Evolutionary conservation across 1,140 invertebrate genomes (phyloP), one percentile per base, ranked within the genome.

Genomic region (Nilaparvata lugens): DNA sequence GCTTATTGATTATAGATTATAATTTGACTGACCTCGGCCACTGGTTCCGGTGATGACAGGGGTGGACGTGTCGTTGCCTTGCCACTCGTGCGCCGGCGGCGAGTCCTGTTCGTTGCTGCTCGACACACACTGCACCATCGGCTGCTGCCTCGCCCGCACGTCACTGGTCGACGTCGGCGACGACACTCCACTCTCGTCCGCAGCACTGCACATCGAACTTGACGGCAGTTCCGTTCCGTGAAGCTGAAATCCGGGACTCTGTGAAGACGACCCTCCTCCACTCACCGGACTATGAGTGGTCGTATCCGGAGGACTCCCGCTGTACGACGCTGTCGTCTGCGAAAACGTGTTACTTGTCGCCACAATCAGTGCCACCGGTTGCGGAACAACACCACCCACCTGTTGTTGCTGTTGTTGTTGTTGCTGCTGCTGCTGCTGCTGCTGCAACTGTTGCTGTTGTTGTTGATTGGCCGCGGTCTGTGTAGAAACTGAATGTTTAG

Each of bases 81-180:
- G 4, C 56, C 56, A 58, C 11, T 58, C 56, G 7, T 28, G 25
- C 25, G 25, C 3, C 25, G 25, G 25, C 2, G 58, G 58, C 9
- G 58, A 51, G 40, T 68, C 67, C 18, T 66, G 63, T 42, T 66
- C 66, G 28, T 64, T 69, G 68, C 87, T 90, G 68, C 87, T 90
- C 2, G 89, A 91, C 52, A 91, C 84, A 69, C 87, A 91, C 71
- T 91, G 88, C 18, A 91, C 89, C 86, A 88, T 88, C 2, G 66
- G 65, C 51, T 67, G 64, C 0, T 56, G 53, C 16, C 62, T 25
- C 24, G 56, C 58, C 7, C 58, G 48, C 11, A 62, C 59, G 42
- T 68, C 65, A 35, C 56, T 58, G 1, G 60, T 59, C 13, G 67
- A 64, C 14, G 68, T 66, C 13, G 65, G 69, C 23, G 65, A 58